phyloP scores from a whole-genome alignment of 2,797 vertebrate species.

The Tympanoctomys barrerae region DNA sequence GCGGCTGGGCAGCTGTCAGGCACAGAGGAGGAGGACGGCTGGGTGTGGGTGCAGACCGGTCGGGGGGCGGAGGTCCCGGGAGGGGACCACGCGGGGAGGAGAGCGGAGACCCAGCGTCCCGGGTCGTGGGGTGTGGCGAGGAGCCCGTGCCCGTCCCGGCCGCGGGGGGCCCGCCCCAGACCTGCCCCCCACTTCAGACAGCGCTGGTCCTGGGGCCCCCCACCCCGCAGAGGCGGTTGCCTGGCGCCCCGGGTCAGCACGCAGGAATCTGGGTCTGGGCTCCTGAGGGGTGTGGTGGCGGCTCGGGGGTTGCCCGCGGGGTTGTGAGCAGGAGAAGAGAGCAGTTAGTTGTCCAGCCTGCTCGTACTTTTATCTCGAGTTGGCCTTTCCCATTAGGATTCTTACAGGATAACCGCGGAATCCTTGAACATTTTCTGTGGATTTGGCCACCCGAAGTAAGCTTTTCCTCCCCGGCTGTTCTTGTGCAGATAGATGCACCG shows the following conservation, averaged over 20 bases:
- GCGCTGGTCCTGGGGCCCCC: constrained; percentile 25
- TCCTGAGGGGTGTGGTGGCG: constrained; percentile 1
- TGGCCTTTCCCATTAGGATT: constrained; percentile 43
- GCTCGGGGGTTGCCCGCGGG: background rate
- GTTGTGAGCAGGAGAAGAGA: background rate
- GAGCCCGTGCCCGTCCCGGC: background rate
- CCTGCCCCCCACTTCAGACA: constrained; percentile 18
- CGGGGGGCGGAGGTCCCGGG: constrained; percentile 14
- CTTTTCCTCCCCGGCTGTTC: background rate
- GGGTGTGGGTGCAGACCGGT: constrained; percentile 18
- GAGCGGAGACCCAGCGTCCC: background rate
- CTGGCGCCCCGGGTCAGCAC: background rate
- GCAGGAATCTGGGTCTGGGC: background rate
- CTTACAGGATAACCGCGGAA: background rate
- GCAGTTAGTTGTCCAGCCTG: background rate
- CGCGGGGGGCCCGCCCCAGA: background rate
- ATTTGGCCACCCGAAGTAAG: constrained; percentile 54
- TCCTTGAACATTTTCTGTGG: constrained; percentile 27
- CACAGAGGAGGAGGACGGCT: constrained; percentile 14
- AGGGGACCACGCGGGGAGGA: background rate
- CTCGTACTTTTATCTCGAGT: constrained; percentile 62
- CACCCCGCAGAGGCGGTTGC: constrained; percentile 39
- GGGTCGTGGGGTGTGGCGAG: constrained; percentile 2
- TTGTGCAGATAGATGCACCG: background rate
- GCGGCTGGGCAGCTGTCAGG: constrained; percentile 61